Base-by-base conservation (phyloP, 1,140 invertebrate species). In the Calliphora vicina region DNA sequence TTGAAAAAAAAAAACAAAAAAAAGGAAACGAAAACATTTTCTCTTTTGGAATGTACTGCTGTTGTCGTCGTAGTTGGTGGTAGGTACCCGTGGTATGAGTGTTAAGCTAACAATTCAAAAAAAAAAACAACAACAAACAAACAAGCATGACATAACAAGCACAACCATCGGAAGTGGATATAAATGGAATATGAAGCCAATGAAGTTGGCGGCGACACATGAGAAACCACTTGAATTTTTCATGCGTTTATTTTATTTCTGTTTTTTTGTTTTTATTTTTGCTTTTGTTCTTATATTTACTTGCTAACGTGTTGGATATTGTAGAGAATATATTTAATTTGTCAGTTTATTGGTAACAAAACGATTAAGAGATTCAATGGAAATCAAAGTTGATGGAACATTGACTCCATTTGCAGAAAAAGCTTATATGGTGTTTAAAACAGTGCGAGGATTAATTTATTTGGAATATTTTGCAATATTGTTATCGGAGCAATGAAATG, bases 141-240 rank as follows among this genome's bases (percentile, higher is more conserved):
- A 45, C 74, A 23, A 42, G 20, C 17, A 78, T 43, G 61, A 45
- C 35, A 78, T 20, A 76, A 76, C 73, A 25, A 78, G 35, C 42
- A 9, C 35, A 45, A 67, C 61, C 23, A 78, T 43, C 74, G 74
- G 74, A 43, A 78, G 74, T 78, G 74, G 74, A 78, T 78, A 78
- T 78, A 78, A 78, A 43, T 42, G 74, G 35, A 78, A 78, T 78
- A 78, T 78, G 74, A 78, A 78, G 74, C 74, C 74, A 78, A 78
- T 78, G 20, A 78, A 43, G 74, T 78, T 45, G 35, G 35, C 74
- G 74, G 35, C 42, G 74, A 78, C 74, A 78, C 23, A 78, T 43
- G 74, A 78, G 74, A 78, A 78, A 78, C 74, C 74, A 43, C 42
- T 78, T 78, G 23, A 42, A 78, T 78, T 12, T 43, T 78, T 78